phyloP scores from a whole-genome alignment of 2,113 vertebrate species.

The Myotis brandtii region DNA sequence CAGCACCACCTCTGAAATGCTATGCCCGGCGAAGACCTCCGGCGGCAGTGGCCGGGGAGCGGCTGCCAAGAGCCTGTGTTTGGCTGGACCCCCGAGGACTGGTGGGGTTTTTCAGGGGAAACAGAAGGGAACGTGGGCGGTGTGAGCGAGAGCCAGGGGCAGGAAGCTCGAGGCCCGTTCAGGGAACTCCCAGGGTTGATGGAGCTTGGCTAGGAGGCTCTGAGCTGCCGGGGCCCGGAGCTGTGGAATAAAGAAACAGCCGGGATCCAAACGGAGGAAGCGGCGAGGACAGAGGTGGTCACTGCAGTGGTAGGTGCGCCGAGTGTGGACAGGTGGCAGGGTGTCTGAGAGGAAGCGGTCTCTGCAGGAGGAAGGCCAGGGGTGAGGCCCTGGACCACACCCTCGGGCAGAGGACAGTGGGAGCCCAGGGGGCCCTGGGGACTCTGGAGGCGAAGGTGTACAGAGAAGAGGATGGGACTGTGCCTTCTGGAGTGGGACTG shows the following conservation, averaged over 20 bases:
- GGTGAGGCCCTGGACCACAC: neutral
- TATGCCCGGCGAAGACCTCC: too few relatives aligned
- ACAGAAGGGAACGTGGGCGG: neutral
- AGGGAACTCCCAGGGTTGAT: neutral
- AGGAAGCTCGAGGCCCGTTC: neutral
- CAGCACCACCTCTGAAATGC: too few relatives aligned
- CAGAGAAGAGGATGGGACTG: neutral
- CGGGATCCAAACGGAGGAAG: neutral
- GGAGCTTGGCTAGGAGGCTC: neutral
- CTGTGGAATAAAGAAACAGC: neutral
- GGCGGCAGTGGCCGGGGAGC: neutral
- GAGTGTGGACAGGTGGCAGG: neutral
- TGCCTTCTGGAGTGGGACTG: neutral
- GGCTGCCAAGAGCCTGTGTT: neutral
- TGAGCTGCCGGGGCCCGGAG: neutral
- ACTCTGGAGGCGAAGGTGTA: neutral
- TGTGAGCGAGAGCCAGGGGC: neutral
- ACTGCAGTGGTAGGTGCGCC: neutral
- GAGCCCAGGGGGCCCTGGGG: rapidly evolving
- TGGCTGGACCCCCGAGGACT: neutral
- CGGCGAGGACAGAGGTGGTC: neutral
- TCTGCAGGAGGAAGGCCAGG: neutral
- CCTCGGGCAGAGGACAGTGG: neutral
- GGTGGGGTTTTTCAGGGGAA: neutral
- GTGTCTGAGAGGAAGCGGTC: neutral